phyloP scores from a whole-genome alignment of 1,140 invertebrate genomes.

The Homarus americanus region DNA sequence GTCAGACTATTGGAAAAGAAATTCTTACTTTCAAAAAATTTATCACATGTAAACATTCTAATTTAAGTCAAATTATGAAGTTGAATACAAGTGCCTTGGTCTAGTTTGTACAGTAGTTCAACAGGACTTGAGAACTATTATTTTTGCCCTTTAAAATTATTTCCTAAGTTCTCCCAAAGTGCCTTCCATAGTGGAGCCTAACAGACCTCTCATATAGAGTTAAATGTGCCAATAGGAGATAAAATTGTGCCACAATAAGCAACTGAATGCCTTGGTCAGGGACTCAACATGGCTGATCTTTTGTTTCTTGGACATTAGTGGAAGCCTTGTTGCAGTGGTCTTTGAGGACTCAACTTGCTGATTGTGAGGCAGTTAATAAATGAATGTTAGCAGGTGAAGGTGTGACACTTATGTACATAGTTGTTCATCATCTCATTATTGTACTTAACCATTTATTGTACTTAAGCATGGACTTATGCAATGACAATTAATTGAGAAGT shows the following conservation, averaged over 20 bases:
- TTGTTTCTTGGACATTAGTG: background rate
- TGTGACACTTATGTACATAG: slow-evolving; percentile 63
- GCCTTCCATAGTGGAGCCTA: slow-evolving; percentile 42
- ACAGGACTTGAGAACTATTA: slow-evolving; percentile 5
- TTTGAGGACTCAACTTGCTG: slow-evolving; percentile 20
- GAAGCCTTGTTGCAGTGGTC: slow-evolving; percentile 4
- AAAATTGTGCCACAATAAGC: slow-evolving; percentile 13
- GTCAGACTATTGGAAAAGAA: too few relatives aligned
- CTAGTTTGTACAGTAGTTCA: background rate
- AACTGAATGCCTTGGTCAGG: background rate
- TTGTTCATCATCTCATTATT: slow-evolving; percentile 69
- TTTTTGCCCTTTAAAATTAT: slow-evolving; percentile 29
- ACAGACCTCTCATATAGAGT: slow-evolving; percentile 34
- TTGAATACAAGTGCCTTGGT: slow-evolving; percentile 7
- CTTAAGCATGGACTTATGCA: slow-evolving; percentile 70
- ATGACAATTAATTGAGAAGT: slow-evolving; percentile 43
- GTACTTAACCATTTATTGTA: slow-evolving; percentile 72
- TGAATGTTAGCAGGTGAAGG: slow-evolving; percentile 49
- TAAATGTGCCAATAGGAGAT: slow-evolving; percentile 58
- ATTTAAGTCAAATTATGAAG: too few relatives aligned
- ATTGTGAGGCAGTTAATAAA: slow-evolving; percentile 14
- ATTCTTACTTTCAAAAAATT: background rate
- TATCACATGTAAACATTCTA: background rate
- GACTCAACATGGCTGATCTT: background rate
- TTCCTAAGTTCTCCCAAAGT: slow-evolving; percentile 8